Evolutionary conservation across 2,888 invertebrate genomes (phyloP), one percentile per base, ranked within the genome.

Genomic region (Clusia tigrina): DNA sequence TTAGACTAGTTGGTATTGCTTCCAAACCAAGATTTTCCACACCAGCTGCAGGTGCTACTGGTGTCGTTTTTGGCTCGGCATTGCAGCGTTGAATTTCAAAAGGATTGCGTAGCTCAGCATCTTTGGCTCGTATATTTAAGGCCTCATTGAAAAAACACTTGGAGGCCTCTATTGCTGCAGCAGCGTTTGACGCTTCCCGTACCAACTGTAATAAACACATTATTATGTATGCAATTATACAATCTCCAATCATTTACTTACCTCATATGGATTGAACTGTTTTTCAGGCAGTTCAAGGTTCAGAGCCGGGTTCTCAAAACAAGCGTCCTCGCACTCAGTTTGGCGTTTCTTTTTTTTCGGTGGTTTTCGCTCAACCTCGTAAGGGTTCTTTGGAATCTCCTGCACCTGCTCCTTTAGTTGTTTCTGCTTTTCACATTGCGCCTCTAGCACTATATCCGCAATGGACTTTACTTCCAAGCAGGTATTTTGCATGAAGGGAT

Each of bases 261-360:
- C 83, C 77, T 84, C 84, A 69, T 79, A 84, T 0, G 84, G 84
- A 78, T 84, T 84, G 37, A 84, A 79, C 58, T 78, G 73, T 32
- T 78, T 83, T 58, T 84, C 84, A 3, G 83, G 81, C 37, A 80
- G 56, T 32, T 83, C 80, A 2, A 84, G 70, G 73, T 84, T 84
- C 1, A 84, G 69, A 9, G 80, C 84, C 1, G 80, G 77, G 74
- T 84, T 84, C 58, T 78, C 80, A 54, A 84, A 84, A 60, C 84
- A 84, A 18, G 74, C 78, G 5, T 71, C 72, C 20, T 71, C 73
- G 2, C 74, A 67, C 17, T 70, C 67, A 2, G 69, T 53, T 2
- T 76, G 75, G 6, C 78, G 81, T 61, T 80, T 81, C 64, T 82
- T 84, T 61, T 83, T 84, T 64, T 83, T 83, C 1, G 80, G 77